Evolutionary conservation across 1,140 invertebrate species (phyloP).

Genomic region (Penaeus chinensis): DNA sequence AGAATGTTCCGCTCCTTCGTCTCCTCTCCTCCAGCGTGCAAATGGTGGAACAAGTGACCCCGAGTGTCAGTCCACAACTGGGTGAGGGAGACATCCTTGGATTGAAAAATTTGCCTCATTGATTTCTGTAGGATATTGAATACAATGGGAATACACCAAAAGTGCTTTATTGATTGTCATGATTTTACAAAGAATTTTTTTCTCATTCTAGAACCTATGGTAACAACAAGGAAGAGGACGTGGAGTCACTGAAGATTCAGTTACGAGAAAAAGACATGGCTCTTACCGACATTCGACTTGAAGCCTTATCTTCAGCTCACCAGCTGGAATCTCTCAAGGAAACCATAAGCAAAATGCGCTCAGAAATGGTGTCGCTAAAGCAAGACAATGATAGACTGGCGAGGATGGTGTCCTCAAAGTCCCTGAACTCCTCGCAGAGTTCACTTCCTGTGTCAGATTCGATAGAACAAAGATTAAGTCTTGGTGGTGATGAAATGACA

Average conservation of each 20-base stretch:
- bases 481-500: conserved; percentile 55
- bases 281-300: conserved; percentile 93
- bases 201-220: conserved; percentile 66
- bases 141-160: too few relatives aligned
- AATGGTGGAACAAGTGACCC: conserved; percentile 28
- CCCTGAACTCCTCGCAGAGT: conserved; percentile 82
- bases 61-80: conserved; percentile 16
- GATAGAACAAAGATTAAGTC: conserved; percentile 56
- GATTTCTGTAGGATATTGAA: too few relatives aligned
- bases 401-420: conserved; percentile 84
- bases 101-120: too few relatives aligned
- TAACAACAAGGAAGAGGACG: conserved; percentile 68
- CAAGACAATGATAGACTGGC: conserved; percentile 96
- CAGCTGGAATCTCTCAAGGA: conserved; percentile 96
- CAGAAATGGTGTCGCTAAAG: conserved; percentile 95
- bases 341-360: conserved; percentile 95
- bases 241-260: conserved; percentile 91
- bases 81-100: neutral
- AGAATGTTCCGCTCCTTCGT: conserved; percentile 57
- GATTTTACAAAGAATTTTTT: conserved; percentile 21
- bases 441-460: conserved; percentile 72
- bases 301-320: conserved; percentile 95
- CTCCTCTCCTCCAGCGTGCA: conserved; percentile 48
- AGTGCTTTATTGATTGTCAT: neutral
- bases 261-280: conserved; percentile 95